phyloP scores from a whole-genome alignment of 1,140 invertebrate species.

The Neodiprion fabricii region DNA sequence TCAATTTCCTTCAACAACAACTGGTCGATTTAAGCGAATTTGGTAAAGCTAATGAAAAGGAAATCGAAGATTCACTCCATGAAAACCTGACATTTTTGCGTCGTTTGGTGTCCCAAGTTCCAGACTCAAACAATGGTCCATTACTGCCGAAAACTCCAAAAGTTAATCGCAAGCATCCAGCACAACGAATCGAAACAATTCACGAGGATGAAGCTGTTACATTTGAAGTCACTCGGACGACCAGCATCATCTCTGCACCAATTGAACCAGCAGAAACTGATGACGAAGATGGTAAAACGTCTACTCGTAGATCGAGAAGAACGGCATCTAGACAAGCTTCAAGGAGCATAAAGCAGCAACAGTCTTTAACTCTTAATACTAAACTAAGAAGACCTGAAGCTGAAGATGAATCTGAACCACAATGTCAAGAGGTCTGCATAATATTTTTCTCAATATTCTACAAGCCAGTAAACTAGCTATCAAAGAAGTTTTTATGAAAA shows the following conservation, averaged over 20 bases:
- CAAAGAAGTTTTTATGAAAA: too few species aligned
- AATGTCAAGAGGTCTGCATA: too few species aligned
- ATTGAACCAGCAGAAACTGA: slow-evolving; percentile 9
- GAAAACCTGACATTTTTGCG: background rate
- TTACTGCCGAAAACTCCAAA: slow-evolving; percentile 53
- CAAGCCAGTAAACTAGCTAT: too few species aligned
- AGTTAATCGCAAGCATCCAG: slow-evolving; percentile 33
- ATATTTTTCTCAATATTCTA: too few species aligned
- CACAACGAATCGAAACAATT: slow-evolving; percentile 48
- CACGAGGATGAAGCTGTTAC: slow-evolving; percentile 43
- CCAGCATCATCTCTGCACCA: background rate
- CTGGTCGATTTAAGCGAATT: background rate
- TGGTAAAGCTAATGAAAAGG: background rate
- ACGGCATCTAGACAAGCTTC: slow-evolving; percentile 44
- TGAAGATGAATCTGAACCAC: slow-evolving; percentile 11
- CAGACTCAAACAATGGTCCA: slow-evolving; percentile 32
- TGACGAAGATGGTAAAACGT: slow-evolving; percentile 12
- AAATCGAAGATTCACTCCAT: background rate
- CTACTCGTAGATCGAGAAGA: slow-evolving; percentile 30
- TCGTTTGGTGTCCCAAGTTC: slow-evolving; percentile 34
- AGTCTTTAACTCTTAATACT: slow-evolving; percentile 26
- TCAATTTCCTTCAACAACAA: background rate
- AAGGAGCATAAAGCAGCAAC: slow-evolving; percentile 45
- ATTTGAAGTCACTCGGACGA: background rate
- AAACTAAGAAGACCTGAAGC: slow-evolving; percentile 36